Conservation (phyloP, 2,113 vertebrate species). For the Sceloporus tristichus region DNA sequence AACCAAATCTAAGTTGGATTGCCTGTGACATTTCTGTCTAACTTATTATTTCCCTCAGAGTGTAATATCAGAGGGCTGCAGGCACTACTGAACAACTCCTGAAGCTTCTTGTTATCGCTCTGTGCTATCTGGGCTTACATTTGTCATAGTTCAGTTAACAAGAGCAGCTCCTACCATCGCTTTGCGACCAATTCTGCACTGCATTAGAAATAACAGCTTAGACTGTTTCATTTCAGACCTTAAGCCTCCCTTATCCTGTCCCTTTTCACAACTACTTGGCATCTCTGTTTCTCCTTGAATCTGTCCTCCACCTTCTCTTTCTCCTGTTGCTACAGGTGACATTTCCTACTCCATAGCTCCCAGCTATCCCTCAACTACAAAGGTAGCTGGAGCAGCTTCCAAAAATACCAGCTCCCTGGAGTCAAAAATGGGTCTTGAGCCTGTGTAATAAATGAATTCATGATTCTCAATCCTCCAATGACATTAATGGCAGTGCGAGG, state of each 20-base stretch:
- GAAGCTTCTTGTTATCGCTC: constrained; percentile 68
- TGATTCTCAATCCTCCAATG: constrained; percentile 83
- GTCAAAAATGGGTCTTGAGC: constrained; percentile 78
- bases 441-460: constrained; percentile 84
- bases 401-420: constrained; percentile 85
- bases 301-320: constrained; percentile 72
- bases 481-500: constrained; percentile 80
- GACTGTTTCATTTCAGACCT: constrained; percentile 66
- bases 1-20: constrained; percentile 58
- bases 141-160: constrained; percentile 76
- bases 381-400: constrained; percentile 83
- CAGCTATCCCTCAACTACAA: constrained; percentile 84
- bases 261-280: constrained; percentile 75
- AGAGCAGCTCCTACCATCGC: constrained; percentile 65
- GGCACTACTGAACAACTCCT: constrained; percentile 71
- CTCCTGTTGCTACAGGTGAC: constrained; percentile 76
- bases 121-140: constrained; percentile 65
- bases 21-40: constrained; percentile 64
- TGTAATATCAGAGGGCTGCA: constrained; percentile 64
- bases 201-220: constrained; percentile 71
- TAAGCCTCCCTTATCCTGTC: constrained; percentile 57
- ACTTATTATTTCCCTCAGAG: constrained; percentile 70
- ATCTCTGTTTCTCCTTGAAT: constrained; percentile 82
- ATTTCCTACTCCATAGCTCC: constrained; percentile 81
- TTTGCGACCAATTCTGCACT: constrained; percentile 57